phyloP scores from a whole-genome alignment of 1,140 invertebrate species.

The Plutomurus gul region DNA sequence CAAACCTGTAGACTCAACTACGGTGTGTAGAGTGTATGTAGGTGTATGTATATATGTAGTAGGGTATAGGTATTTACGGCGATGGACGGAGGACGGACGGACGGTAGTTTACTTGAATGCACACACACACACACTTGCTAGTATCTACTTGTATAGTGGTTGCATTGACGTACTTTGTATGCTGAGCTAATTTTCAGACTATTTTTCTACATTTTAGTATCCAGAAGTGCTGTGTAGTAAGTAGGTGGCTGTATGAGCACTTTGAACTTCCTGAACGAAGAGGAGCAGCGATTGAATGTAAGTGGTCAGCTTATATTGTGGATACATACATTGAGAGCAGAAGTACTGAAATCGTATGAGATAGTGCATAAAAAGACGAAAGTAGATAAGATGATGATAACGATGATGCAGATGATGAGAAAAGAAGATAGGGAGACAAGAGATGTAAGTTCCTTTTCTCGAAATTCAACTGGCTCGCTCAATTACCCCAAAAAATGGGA shows the following conservation, averaged over 20 bases:
- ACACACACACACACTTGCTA: neutral
- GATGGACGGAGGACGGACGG: too few species aligned
- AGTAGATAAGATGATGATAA: constrained; percentile 22
- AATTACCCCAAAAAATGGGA: constrained; percentile 27
- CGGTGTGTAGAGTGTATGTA: neutral
- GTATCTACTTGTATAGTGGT: neutral
- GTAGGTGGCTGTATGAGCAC: too few species aligned
- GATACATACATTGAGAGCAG: neutral
- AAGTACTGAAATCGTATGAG: neutral
- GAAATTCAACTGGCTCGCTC: constrained; percentile 22
- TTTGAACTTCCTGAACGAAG: too few species aligned
- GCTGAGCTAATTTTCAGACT: neutral
- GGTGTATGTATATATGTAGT: neutral
- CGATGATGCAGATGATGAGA: neutral
- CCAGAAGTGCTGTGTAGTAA: too few species aligned
- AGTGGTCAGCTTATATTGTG: too few species aligned
- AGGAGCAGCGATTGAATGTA: too few species aligned
- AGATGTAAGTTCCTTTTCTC: constrained; percentile 1
- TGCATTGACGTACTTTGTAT: neutral
- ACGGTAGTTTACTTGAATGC: neutral
- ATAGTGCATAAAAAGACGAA: neutral
- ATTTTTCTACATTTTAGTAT: too few species aligned
- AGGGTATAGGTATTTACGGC: too few species aligned
- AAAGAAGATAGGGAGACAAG: neutral
- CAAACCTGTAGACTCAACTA: neutral